Conservation (phyloP, 2,113 vertebrate genomes). For the Oxyruncus cristatus region DNA sequence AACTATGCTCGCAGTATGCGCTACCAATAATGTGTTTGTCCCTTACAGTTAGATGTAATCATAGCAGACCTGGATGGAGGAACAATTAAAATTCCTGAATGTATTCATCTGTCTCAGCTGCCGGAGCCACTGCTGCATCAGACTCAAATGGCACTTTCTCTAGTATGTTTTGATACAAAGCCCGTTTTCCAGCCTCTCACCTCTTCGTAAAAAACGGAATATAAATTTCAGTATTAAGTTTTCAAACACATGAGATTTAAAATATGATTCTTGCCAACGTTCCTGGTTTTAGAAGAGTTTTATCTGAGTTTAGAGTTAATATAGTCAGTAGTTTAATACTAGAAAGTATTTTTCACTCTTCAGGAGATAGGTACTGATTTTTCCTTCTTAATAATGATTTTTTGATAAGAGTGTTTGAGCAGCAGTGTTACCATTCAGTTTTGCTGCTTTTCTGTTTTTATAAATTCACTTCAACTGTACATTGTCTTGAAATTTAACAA, state of each 20-base stretch:
- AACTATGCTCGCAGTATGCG: neutral
- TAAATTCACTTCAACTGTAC: neutral
- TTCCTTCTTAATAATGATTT: neutral
- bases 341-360: neutral
- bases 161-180: slow-evolving; percentile 74
- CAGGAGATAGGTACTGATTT: neutral
- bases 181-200: neutral
- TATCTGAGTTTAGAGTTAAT: neutral
- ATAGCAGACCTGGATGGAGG: slow-evolving; percentile 97
- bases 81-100: slow-evolving; percentile 98
- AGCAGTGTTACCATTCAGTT: neutral
- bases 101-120: slow-evolving; percentile 92
- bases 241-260: neutral
- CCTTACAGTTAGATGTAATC: slow-evolving; percentile 92
- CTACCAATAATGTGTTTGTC: neutral
- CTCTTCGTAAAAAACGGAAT: neutral
- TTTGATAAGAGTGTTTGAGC: neutral
- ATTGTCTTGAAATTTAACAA: neutral
- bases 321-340: neutral
- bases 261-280: neutral
- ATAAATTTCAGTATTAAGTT: neutral
- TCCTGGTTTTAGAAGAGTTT: neutral
- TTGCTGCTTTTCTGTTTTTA: neutral
- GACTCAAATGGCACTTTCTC: slow-evolving; percentile 87
- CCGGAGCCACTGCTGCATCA: slow-evolving; percentile 92